phyloP scores from a whole-genome alignment of 2,113 vertebrate genomes.

The Gasterosteus aculeatus region DNA sequence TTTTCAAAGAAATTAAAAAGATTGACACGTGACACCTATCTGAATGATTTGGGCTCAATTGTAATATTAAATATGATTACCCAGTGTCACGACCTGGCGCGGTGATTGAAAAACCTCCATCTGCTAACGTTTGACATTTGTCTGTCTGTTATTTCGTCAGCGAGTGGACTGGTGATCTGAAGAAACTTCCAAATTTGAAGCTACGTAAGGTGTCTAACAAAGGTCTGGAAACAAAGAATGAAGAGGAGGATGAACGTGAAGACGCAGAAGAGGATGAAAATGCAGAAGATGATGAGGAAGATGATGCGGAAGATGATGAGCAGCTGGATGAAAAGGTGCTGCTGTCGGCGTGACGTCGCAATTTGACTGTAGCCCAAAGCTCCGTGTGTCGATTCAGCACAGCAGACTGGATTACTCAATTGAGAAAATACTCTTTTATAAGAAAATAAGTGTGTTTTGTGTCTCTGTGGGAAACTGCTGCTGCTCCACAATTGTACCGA shows the following conservation, averaged over 20 bases:
- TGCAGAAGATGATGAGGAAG: background rate
- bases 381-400: background rate
- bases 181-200: conserved; percentile 94
- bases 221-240: conserved; percentile 65
- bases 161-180: conserved; percentile 93
- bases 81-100: background rate
- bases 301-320: conserved; percentile 46
- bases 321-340: conserved; percentile 23
- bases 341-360: conserved; percentile 54
- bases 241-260: conserved; percentile 54
- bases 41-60: background rate
- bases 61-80: background rate
- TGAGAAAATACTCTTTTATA: conserved; percentile 12
- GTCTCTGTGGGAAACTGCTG: conserved; percentile 5
- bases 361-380: background rate
- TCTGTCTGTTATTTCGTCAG: conserved; percentile 68
- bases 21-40: background rate
- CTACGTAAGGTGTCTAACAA: conserved; percentile 87
- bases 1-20: background rate
- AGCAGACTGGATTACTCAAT: background rate
- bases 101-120: background rate
- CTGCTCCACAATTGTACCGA: conserved; percentile 29
- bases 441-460: background rate
- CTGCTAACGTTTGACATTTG: background rate
- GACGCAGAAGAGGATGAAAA: conserved; percentile 17